Evolutionary conservation across 1,140 invertebrate genomes (phyloP), one percentile per base, ranked within the genome.

Genomic region (Bombus turneri): DNA sequence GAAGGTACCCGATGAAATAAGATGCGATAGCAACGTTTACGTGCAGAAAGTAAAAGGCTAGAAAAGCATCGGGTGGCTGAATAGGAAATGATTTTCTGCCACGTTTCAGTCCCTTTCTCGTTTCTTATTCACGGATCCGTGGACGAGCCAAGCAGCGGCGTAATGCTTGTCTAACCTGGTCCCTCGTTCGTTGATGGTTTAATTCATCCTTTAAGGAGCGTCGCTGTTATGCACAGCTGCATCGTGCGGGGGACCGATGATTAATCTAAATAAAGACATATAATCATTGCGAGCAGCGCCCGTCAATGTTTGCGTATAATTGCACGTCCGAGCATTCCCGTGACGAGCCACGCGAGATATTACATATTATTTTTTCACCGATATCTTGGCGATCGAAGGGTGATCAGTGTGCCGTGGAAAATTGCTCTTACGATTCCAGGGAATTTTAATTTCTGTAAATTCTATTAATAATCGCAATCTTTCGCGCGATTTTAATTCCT

Each of bases 51-150:
- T 53, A 76, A 76, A 25, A 57, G 53, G 34, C 53, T 37, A 76
- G 74, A n/a, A 76, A 76, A 47, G 73, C 69, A 25, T 18, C 28
- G 39, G 41, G 13, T 10, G 8, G 25, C 3, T 76, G 73, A 83
- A 77, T 83, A 76, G 72, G 81, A 83, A 86, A 86, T 86, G 85
- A 86, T 86, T 86, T 86, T 83, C 85, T 86, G 81, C 85, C 73
- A 77, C 31, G 81, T 86, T 71, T 74, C 43, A 83, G 72, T 71
- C 81, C 81, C 53, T 53, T 69, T 82, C 57, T 37, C 53, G 47
- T 62, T 80, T 64, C 43, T 79, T 73, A 64, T 82, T 82, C 37
- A 66, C 28, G 39, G 53, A 12, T 15, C 73, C 83, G 47, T 57
- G 57, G 28, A 41, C 31, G n/a, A 39, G 53, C 31, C 64, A n/a